phyloP scores from a whole-genome alignment of 1,140 invertebrate genomes.

The Hormaphis cornu region DNA sequence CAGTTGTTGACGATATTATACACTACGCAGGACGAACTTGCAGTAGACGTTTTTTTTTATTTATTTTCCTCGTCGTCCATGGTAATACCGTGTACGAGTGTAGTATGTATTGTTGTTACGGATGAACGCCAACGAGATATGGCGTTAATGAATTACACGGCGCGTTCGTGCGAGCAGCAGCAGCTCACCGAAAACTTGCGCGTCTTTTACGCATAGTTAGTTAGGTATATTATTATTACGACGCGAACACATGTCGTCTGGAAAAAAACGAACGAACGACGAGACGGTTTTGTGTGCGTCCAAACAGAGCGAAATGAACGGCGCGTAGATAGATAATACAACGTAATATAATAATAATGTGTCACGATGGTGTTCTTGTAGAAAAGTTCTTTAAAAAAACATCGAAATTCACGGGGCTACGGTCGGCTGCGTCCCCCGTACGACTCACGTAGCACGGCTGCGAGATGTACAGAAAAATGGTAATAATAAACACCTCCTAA shows the following conservation, averaged over 20 bases:
- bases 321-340: not conserved
- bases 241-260: conserved; percentile 26
- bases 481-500: too few species aligned
- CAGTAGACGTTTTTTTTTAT: not conserved
- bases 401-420: too few species aligned
- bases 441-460: too few species aligned
- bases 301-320: not conserved
- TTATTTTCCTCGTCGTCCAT: not conserved
- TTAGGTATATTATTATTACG: too few species aligned
- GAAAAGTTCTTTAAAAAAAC: too few species aligned
- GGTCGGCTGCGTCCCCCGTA: too few species aligned
- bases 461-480: too few species aligned
- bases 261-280: not conserved
- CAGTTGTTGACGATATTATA: too few species aligned
- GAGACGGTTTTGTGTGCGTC: not conserved
- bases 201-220: conserved; percentile 14
- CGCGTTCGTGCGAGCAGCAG: conserved; percentile 6
- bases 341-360: too few species aligned
- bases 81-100: too few species aligned
- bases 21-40: too few species aligned
- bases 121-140: conserved; percentile 17
- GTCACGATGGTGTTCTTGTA: too few species aligned
- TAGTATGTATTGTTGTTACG: not conserved
- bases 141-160: conserved; percentile 25
- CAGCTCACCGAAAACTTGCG: not conserved